These are phyloP conservation scores for Ptychodera flava DNA, from an alignment of 35 echinoderm and acorn worm species.

Conservation along the genomic window DNA sequence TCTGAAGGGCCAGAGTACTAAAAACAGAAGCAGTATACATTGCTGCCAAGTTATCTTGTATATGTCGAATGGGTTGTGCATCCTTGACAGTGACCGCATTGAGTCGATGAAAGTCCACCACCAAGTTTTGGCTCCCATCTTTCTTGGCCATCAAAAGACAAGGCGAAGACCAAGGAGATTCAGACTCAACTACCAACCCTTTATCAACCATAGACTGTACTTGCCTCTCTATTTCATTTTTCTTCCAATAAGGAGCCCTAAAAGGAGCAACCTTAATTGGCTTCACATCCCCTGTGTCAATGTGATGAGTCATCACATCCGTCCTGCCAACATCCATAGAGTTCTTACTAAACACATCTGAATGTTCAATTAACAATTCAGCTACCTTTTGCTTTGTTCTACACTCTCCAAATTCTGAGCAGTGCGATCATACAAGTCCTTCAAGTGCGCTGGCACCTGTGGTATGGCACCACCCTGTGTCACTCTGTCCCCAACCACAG, in stretches of 20 bases:
- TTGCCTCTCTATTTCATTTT: neutral
- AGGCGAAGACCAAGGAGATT: neutral
- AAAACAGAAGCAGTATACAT: slow-evolving; percentile 14
- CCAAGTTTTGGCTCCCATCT: slow-evolving; percentile 6
- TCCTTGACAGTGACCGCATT: slow-evolving; percentile 25
- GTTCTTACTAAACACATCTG: neutral
- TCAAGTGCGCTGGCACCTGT: neutral
- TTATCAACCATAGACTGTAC: neutral
- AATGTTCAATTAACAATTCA: neutral
- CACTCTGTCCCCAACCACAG: neutral
- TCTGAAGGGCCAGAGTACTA: too few relatives aligned
- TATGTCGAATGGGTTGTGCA: slow-evolving; percentile 6
- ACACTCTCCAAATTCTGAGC: neutral
- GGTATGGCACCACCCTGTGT: neutral
- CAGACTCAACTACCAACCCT: too few relatives aligned
- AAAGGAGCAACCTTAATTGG: neutral
- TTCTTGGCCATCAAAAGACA: slow-evolving; percentile 15
- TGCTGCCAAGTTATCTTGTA: slow-evolving; percentile 10
- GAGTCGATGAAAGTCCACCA: neutral
- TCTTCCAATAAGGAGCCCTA: neutral
- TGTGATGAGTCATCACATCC: neutral
- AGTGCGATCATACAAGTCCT: neutral
- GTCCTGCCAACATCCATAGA: neutral
- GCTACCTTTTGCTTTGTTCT: neutral
- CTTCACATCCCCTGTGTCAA: neutral